Conservation (phyloP, 2,797 vertebrate species). For the Mormyrus proboscirostris region DNA sequence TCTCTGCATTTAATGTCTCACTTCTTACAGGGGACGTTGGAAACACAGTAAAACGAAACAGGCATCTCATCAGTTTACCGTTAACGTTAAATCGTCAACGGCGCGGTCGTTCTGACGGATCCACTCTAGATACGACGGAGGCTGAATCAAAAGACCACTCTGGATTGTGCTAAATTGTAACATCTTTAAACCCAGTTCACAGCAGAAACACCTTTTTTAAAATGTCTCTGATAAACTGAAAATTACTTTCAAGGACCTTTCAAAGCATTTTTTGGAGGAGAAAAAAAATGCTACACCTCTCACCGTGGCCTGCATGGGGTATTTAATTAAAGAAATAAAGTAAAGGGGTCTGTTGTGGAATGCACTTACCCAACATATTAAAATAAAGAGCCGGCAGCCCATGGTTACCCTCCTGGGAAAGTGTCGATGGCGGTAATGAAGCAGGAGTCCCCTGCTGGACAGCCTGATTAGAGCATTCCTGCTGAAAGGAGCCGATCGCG, state of each 20-base stretch:
- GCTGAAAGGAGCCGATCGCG: conserved; percentile 38
- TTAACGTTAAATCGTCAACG: not conserved
- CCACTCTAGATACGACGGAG: not conserved
- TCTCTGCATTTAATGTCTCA: conserved; percentile 47
- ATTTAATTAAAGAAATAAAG: conserved; percentile 50
- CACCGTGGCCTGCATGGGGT: conserved; percentile 32
- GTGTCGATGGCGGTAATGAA: conserved; percentile 50
- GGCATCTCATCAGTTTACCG: not conserved
- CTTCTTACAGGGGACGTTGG: conserved; percentile 51
- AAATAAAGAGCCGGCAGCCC: conserved; percentile 43
- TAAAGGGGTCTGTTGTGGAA: conserved; percentile 40
- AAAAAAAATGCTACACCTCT: not conserved
- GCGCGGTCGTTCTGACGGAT: not conserved
- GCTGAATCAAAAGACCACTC: not conserved
- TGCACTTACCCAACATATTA: conserved; percentile 43
- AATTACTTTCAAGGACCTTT: not conserved
- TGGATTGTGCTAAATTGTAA: not conserved
- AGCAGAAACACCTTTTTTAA: not conserved
- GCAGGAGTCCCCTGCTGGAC: conserved; percentile 49
- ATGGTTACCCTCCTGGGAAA: conserved; percentile 53
- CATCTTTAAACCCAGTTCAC: not conserved
- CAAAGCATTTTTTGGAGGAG: not conserved
- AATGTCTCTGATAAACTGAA: not conserved
- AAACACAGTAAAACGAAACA: not conserved
- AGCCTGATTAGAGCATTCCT: conserved; percentile 57